Conservation (phyloP, 2,113 vertebrate species). For the Hyperopisus bebe region DNA sequence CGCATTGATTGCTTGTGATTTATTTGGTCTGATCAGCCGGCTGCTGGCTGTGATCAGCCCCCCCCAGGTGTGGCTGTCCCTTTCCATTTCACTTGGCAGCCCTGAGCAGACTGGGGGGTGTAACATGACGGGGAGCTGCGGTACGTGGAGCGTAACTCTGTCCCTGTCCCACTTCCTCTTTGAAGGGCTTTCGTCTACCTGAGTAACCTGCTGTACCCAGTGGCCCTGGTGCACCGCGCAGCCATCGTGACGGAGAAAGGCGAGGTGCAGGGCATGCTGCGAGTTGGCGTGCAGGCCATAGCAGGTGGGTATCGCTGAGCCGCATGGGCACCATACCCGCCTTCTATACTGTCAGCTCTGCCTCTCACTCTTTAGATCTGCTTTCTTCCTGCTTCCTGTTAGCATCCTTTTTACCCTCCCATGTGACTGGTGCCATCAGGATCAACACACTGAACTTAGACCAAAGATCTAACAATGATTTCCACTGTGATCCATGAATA, state of each 20-base stretch:
- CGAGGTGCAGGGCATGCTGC: constrained; percentile 88
- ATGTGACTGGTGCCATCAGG: neutral
- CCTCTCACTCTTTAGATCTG: neutral
- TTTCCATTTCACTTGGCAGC: neutral
- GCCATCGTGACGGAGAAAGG: constrained; percentile 96
- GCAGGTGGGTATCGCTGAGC: constrained; percentile 67
- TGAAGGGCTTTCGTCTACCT: constrained; percentile 93
- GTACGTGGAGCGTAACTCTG: neutral
- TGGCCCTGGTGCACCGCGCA: constrained; percentile 90
- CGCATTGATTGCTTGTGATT: neutral
- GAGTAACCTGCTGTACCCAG: constrained; percentile 93
- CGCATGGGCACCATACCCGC: neutral
- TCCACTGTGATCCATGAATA: neutral
- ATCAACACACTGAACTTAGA: neutral
- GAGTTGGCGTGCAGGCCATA: constrained; percentile 93
- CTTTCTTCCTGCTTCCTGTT: neutral
- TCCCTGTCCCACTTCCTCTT: constrained; percentile 1
- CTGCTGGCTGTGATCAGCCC: neutral
- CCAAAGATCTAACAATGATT: neutral
- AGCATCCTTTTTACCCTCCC: too few species aligned
- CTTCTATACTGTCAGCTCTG: too few species aligned
- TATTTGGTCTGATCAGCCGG: neutral
- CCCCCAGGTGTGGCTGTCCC: neutral
- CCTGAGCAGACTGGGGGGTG: neutral
- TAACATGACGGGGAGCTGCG: neutral